These are phyloP conservation scores for Delia radicum DNA, from an alignment of 1,140 invertebrate species.

Conservation along the genomic window DNA sequence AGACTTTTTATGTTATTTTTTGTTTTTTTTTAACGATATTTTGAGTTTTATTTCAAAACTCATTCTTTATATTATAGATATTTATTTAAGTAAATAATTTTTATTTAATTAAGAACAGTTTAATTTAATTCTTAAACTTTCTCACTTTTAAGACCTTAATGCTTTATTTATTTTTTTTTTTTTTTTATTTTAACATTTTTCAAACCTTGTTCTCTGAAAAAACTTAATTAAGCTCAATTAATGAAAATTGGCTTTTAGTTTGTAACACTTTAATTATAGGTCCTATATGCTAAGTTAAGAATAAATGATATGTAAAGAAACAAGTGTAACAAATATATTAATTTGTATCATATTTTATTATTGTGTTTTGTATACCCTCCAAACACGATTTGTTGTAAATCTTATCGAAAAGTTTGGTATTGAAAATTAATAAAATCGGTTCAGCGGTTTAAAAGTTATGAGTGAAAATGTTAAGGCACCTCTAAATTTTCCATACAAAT, in stretches of 20 bases:
- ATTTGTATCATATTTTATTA: background rate
- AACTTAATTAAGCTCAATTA: background rate
- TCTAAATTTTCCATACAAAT: too few species aligned
- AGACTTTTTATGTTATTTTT: too few species aligned
- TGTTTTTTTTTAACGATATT: background rate
- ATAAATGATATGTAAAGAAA: background rate
- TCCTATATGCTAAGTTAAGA: background rate
- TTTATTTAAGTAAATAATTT: background rate
- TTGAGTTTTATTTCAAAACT: background rate
- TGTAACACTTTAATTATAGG: background rate
- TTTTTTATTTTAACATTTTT: background rate
- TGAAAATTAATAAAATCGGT: too few species aligned
- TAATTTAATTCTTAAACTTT: background rate
- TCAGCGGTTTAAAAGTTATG: too few species aligned
- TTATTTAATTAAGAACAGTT: background rate
- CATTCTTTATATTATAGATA: background rate
- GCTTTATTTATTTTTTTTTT: background rate
- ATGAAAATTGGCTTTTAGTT: background rate
- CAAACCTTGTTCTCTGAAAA: background rate
- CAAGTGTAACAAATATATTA: background rate
- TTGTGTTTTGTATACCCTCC: too few species aligned
- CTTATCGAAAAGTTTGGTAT: too few species aligned
- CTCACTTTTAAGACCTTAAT: background rate
- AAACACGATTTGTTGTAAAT: too few species aligned
- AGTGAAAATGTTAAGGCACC: too few species aligned